phyloP scores from a whole-genome alignment of 2,113 vertebrate genomes.

The Hemibagrus wyckioides region DNA sequence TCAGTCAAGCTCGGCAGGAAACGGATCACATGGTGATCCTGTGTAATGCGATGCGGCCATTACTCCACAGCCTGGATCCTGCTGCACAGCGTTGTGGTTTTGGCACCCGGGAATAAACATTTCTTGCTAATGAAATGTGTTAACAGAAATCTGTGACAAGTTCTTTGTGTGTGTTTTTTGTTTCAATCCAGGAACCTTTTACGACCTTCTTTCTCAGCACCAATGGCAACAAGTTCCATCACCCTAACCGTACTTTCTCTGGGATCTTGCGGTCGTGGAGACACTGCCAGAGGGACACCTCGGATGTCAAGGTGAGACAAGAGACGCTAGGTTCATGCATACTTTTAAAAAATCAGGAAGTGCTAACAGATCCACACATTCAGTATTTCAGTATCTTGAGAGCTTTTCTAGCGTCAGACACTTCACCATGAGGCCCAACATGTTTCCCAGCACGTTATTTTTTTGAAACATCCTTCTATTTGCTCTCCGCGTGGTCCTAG shows the following conservation, averaged over 20 bases:
- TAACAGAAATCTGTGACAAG: slow-evolving; percentile 33
- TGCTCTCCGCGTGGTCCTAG: background rate
- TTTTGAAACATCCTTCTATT: no score
- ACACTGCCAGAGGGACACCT: slow-evolving; percentile 94
- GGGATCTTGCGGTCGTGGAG: slow-evolving; percentile 90
- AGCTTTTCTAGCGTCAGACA: background rate
- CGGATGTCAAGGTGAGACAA: slow-evolving; percentile 88
- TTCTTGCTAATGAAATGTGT: slow-evolving; percentile 4
- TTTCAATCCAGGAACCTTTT: slow-evolving; percentile 84
- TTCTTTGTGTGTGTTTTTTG: slow-evolving; percentile 33
- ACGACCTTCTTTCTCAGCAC: slow-evolving; percentile 92
- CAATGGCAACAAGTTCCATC: slow-evolving; percentile 91
- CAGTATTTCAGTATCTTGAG: background rate
- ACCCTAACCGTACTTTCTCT: slow-evolving; percentile 91
- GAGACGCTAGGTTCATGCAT: background rate
- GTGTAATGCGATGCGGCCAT: slow-evolving; percentile 11
- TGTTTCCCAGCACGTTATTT: background rate
- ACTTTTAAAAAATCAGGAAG: background rate
- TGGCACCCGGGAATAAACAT: slow-evolving; percentile 12
- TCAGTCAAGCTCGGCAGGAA: slow-evolving; percentile 33
- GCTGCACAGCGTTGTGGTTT: background rate
- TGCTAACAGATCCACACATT: background rate
- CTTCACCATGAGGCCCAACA: background rate
- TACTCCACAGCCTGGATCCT: background rate
- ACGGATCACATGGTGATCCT: slow-evolving; percentile 13